Percentiles rank a stretch among this genome's conserved stretches.
Evolutionary conservation across 2,888 invertebrate species (phyloP).

Genomic region (Agonopterix heracliana): DNA sequence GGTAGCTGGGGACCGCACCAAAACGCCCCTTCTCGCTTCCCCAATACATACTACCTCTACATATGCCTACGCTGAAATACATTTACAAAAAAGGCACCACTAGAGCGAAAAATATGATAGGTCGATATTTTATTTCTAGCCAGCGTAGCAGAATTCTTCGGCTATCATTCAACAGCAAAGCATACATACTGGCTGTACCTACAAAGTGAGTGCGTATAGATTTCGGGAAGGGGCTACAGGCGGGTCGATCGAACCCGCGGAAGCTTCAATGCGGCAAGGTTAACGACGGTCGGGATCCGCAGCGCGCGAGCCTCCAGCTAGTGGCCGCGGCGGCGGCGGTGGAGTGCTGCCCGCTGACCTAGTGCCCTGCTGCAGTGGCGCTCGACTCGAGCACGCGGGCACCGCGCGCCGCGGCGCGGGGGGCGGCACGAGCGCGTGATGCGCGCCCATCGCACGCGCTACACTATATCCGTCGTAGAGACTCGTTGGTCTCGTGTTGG

Average conservation of each 20-base stretch:
- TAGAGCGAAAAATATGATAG: too few species aligned
- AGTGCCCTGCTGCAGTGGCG: slow-evolving; percentile 18
- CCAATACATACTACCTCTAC: slow-evolving; percentile 15
- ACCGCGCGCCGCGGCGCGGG: slow-evolving; percentile 20
- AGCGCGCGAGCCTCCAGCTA: slow-evolving; percentile 11
- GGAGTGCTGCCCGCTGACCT: slow-evolving; percentile 21
- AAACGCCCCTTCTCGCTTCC: slow-evolving; percentile 28
- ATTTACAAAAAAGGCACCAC: too few species aligned
- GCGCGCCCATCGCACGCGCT: slow-evolving; percentile 19
- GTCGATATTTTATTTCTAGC: too few species aligned
- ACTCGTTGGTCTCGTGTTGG: slow-evolving; percentile 8
- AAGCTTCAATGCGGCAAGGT: slow-evolving; percentile 63
- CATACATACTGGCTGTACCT: not conserved
- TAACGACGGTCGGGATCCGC: slow-evolving; percentile 29
- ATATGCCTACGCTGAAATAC: too few species aligned
- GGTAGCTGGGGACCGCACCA: slow-evolving; percentile 53
- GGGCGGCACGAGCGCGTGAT: slow-evolving; percentile 27
- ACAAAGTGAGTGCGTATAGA: slow-evolving; percentile 17
- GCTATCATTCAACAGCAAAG: not conserved
- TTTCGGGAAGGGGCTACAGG: slow-evolving; percentile 38
- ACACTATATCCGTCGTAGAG: slow-evolving; percentile 14
- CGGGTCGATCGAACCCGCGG: slow-evolving; percentile 61
- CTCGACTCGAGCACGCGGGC: slow-evolving; percentile 18
- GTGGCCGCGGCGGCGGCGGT: slow-evolving; percentile 9
- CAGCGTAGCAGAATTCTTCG: too few species aligned